Evolutionary conservation across 2,888 invertebrate species (phyloP).

Genomic region (Drosophila prostipennis): DNA sequence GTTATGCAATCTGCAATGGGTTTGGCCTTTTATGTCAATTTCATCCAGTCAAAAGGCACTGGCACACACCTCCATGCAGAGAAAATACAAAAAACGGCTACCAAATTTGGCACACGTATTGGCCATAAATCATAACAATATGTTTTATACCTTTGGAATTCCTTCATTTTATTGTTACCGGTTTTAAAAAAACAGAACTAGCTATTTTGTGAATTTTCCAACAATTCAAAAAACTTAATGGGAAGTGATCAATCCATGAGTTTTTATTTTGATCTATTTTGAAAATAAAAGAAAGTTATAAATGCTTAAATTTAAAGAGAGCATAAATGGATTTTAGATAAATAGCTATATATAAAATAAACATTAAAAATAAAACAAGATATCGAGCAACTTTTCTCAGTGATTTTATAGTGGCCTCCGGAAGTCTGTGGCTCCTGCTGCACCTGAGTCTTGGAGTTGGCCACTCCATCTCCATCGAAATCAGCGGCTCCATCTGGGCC

Average conservation of each 20-base stretch:
- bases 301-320: no score
- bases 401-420: slow-evolving; percentile 32
- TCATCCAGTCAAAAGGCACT: slow-evolving; percentile 42
- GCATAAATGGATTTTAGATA: no score
- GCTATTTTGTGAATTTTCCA: no score
- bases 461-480: slow-evolving; percentile 7
- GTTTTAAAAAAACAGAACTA: neutral
- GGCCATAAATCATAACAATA: neutral
- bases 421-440: slow-evolving; percentile 42
- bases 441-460: slow-evolving; percentile 32
- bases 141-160: neutral
- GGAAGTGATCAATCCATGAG: no score
- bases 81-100: neutral
- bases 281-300: no score
- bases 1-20: slow-evolving; percentile 49
- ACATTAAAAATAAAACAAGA: neutral
- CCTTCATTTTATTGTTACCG: neutral
- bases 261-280: no score
- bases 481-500: slow-evolving; percentile 18
- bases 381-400: slow-evolving; percentile 3
- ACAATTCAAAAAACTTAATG: no score
- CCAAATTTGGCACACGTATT: neutral
- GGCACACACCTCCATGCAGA: slow-evolving; percentile 10
- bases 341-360: neutral
- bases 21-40: slow-evolving; percentile 59